Conservation (phyloP, 2,797 vertebrate genomes). For the Babyrousa celebensis region DNA sequence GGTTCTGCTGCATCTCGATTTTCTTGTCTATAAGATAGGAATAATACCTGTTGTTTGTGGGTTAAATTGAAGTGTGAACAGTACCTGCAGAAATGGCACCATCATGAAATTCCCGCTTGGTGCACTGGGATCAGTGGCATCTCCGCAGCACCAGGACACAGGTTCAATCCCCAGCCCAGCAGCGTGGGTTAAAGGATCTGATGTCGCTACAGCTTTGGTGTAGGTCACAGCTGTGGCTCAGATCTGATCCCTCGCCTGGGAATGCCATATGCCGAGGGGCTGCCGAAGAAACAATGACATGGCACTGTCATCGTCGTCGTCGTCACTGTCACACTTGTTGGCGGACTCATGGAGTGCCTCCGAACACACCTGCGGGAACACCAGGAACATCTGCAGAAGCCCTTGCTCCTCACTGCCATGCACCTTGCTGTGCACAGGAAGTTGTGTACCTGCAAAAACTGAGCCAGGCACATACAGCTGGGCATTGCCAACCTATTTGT, state of each 20-base stretch:
- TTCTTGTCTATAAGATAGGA: neutral
- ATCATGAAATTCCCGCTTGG: too few relatives aligned
- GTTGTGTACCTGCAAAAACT: neutral
- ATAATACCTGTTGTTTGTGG: neutral
- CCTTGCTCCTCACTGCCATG: neutral
- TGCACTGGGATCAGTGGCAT: too few relatives aligned
- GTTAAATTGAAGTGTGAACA: neutral
- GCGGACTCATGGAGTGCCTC: neutral
- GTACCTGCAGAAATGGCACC: neutral
- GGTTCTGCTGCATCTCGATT: neutral
- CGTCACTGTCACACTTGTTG: neutral
- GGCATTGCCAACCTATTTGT: neutral
- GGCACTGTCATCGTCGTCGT: accelerated
- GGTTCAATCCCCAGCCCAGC: too few relatives aligned
- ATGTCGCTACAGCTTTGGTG: too few relatives aligned
- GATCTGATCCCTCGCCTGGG: too few relatives aligned
- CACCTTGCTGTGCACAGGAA: neutral
- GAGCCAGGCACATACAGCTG: neutral
- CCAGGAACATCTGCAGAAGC: neutral
- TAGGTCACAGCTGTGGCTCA: too few relatives aligned
- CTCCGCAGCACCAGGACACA: too few relatives aligned
- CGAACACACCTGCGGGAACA: neutral
- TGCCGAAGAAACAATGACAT: too few relatives aligned
- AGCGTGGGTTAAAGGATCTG: too few relatives aligned
- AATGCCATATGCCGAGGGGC: too few relatives aligned